Evolutionary conservation across 1,140 invertebrate genomes (phyloP).

Genomic region (Penaeus japonicus): DNA sequence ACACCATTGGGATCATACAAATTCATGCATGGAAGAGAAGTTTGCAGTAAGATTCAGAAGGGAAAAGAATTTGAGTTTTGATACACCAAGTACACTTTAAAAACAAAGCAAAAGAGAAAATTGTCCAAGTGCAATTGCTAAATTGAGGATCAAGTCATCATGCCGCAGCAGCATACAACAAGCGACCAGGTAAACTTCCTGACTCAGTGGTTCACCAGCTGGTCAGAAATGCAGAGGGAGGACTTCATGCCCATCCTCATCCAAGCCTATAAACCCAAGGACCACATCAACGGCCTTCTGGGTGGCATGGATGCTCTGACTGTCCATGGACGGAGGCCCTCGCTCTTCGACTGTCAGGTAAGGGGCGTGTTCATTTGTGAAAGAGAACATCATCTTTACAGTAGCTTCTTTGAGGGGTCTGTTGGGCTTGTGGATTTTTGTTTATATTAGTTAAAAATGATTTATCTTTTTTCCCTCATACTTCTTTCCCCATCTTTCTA

Average conservation of each 20-base stretch:
- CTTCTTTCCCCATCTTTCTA: no score
- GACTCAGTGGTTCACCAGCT: slow-evolving; percentile 54
- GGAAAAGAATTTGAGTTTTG: not conserved
- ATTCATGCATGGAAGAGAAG: not conserved
- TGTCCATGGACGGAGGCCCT: slow-evolving; percentile 47
- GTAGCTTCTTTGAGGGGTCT: no score
- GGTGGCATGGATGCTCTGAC: slow-evolving; percentile 39
- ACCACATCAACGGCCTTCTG: slow-evolving; percentile 57
- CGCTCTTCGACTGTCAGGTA: slow-evolving; percentile 58
- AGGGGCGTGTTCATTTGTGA: not conserved
- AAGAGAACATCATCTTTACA: no score
- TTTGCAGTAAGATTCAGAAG: not conserved
- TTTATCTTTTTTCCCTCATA: no score
- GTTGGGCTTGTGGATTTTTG: no score
- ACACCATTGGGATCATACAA: not conserved
- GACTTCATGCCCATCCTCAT: slow-evolving; percentile 58
- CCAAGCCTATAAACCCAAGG: slow-evolving; percentile 47
- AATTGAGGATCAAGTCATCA: not conserved
- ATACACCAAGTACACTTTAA: not conserved
- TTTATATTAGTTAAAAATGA: no score
- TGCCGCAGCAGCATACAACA: slow-evolving; percentile 55
- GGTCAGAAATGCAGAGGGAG: slow-evolving; percentile 58
- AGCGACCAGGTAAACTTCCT: slow-evolving; percentile 55
- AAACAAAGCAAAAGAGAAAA: not conserved
- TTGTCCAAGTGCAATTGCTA: no score